A percentile compares a stretch with the other conserved stretches of the same genome.
phyloP scores from a whole-genome alignment of 2,888 invertebrate species.

The Parapristionchus giblindavisi region DNA sequence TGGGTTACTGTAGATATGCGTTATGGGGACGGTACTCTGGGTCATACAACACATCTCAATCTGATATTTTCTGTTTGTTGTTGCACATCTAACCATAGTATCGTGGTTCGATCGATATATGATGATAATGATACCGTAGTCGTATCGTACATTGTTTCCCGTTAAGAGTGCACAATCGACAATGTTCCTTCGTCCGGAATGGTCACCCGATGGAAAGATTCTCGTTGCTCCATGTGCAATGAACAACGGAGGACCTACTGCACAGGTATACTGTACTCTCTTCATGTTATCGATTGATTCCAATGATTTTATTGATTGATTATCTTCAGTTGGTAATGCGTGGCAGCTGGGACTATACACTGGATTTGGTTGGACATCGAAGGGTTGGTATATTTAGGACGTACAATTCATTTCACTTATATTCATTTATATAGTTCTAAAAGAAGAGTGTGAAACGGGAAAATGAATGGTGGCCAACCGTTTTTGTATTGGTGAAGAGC shows the following conservation, averaged over 20 bases:
- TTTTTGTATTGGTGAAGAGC: too few species aligned
- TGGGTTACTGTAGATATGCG: neutral
- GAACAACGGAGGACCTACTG: conserved; percentile 85
- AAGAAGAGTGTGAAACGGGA: too few species aligned
- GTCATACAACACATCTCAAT: conserved; percentile 30
- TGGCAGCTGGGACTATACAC: conserved; percentile 90
- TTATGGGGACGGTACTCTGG: neutral
- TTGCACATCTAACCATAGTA: too few species aligned
- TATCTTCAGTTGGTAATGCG: conserved; percentile 86
- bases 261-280: conserved; percentile 13
- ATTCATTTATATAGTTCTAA: too few species aligned
- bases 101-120: neutral
- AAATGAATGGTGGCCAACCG: too few species aligned
- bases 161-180: conserved; percentile 55
- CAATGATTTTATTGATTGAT: neutral
- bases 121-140: neutral
- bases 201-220: conserved; percentile 97
- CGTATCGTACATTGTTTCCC: neutral
- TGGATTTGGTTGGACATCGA: conserved; percentile 96
- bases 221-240: conserved; percentile 96
- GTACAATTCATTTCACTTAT: too few species aligned
- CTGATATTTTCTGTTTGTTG: too few species aligned
- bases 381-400: conserved; percentile 86
- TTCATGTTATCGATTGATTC: neutral
- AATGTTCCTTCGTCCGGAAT: conserved; percentile 71